Conservation (phyloP, 2,113 vertebrate species). For the Mixornis gularis region DNA sequence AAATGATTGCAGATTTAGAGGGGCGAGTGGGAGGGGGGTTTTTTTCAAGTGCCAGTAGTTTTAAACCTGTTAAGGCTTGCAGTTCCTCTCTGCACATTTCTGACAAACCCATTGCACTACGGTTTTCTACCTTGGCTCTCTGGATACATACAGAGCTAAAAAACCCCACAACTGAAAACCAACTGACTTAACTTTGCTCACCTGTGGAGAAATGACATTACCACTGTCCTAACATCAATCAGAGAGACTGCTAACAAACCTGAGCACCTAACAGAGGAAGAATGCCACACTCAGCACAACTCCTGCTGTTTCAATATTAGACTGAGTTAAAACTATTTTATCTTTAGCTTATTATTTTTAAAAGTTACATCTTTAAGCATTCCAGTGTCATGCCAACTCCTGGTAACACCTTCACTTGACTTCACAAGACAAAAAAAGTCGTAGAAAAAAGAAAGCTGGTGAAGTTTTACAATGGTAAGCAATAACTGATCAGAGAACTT, state of each 20-base stretch:
- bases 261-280: not conserved
- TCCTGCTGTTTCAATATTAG: not conserved
- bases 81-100: not conserved
- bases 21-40: rapidly evolving
- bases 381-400: not conserved
- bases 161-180: not conserved
- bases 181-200: not conserved
- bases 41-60: not conserved
- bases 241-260: not conserved
- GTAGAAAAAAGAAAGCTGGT: not conserved
- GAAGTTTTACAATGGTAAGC: not conserved
- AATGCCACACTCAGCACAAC: not conserved
- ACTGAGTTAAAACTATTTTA: not conserved
- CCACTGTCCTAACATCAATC: not conserved
- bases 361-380: not conserved
- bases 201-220: not conserved
- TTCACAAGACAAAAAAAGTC: not conserved
- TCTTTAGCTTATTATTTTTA: not conserved
- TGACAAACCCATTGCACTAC: not conserved
- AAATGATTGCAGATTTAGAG: not conserved
- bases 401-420: not conserved
- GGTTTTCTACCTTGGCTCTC: not conserved
- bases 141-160: not conserved
- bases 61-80: not conserved
- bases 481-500: not conserved